phyloP scores from a whole-genome alignment of 2,888 invertebrate genomes.

The Hyposoter didymator region DNA sequence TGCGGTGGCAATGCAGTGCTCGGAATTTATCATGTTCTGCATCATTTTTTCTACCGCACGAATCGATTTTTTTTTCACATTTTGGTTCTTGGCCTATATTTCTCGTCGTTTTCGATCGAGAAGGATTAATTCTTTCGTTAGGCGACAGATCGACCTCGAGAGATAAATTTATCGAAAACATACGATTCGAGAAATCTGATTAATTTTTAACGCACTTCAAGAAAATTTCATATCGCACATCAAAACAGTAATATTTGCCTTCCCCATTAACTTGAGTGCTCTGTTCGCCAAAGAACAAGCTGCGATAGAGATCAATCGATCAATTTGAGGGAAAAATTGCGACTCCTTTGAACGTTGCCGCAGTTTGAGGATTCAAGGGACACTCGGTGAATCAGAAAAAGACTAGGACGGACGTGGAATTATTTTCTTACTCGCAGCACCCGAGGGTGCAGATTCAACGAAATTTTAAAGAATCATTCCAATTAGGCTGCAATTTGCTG shows the following conservation, averaged over 20 bases:
- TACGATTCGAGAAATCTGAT: neutral
- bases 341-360: neutral
- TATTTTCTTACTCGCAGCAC: neutral
- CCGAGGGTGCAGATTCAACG: neutral
- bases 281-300: neutral
- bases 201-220: neutral
- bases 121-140: too few species aligned
- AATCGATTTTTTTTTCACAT: constrained; percentile 13
- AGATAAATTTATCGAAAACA: neutral
- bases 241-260: neutral
- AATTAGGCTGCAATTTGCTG: neutral
- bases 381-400: neutral
- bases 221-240: neutral
- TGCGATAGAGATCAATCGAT: neutral
- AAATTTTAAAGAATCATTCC: neutral
- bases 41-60: neutral
- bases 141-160: neutral
- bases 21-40: neutral
- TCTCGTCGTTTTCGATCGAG: neutral
- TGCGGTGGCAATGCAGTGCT: neutral
- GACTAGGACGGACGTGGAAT: neutral
- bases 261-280: neutral
- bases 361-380: neutral
- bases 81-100: constrained; percentile 6
- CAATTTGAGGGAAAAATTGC: neutral